Conservation (phyloP, 1,140 invertebrate species). For the Drosophila auraria region DNA sequence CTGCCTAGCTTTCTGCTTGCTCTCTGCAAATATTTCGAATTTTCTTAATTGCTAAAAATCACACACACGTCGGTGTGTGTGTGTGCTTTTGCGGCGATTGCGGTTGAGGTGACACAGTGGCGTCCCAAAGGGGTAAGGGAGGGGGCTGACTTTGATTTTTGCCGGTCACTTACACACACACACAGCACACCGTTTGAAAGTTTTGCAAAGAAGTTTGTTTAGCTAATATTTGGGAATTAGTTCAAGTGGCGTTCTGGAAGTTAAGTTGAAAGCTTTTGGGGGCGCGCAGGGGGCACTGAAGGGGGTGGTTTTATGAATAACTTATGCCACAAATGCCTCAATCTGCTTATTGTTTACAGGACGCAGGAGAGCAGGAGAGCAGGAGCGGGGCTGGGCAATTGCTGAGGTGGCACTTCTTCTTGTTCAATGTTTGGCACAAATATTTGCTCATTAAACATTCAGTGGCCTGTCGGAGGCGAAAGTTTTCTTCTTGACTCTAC, state of each 20-base stretch:
- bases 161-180: conserved; percentile 24
- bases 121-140: not conserved
- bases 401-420: conserved; percentile 25
- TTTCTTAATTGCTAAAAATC: conserved; percentile 54
- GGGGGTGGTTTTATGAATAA: conserved; percentile 36
- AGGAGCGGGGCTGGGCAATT: not conserved
- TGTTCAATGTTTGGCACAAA: conserved; percentile 55
- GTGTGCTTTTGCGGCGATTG: conserved; percentile 8
- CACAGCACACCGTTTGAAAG: conserved; percentile 15
- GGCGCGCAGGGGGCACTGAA: too few relatives aligned
- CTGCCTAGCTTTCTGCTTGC: not conserved
- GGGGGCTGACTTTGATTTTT: conserved; percentile 29
- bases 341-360: conserved; percentile 53
- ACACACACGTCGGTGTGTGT: conserved; percentile 10
- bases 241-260: conserved; percentile 34
- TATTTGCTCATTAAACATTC: conserved; percentile 63
- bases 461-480: conserved; percentile 35
- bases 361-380: not conserved
- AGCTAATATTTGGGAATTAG: conserved; percentile 58
- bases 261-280: conserved; percentile 1
- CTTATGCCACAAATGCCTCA: conserved; percentile 45
- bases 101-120: conserved; percentile 37
- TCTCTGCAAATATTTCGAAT: conserved; percentile 26
- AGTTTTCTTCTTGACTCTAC: conserved; percentile 29
- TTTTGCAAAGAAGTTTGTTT: conserved; percentile 48